Base-by-base conservation (phyloP, 2,797 vertebrate species). In the Lacerta bilineata region DNA sequence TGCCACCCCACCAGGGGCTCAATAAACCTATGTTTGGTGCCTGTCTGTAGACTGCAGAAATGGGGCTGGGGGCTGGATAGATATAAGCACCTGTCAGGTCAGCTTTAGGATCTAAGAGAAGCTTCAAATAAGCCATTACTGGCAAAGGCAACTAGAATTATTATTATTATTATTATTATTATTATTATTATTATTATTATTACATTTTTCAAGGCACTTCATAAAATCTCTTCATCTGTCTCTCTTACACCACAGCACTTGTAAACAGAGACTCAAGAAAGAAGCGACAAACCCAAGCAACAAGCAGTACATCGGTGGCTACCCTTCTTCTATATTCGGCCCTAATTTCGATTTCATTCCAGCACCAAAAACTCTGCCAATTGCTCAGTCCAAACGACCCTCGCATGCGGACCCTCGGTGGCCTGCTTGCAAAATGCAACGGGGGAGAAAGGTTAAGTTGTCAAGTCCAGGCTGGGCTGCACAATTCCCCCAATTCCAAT, bases 171-270 rank as follows among this genome's bases (percentile, higher is more conserved):
- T 41, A 41, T 41, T 41, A 43, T 43, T 43, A 50, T 89, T 91
- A 92, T 59, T 33, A 50, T 15, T 50, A 50, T 50, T 50, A 41
- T 41, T 41, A 41, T 41, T 41, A 43, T 43, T 43, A 50, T 89
- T 91, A 92, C 85, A 93, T 92, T 83, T 85, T 91, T 93, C 93
- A 96, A 96, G 95, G 95, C 95, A 96, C 95, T 96, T 96, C 92
- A 92, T 94, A 90, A 92, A 93, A 95, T 92, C 90, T 95, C 94
- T 94, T 95, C 93, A 93, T 95, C 87, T 80, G 80, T 23, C 89
- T 93, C 84, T 93, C 93, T 91, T 93, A 87, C 61, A 85, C 77
- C 89, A 77, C 23, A 11, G 13, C 50, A 61, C 46, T 85, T 83
- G 84, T 71, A 86, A 86, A 88, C 72, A 81, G 78, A 61, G 66